These are phyloP conservation scores for Agelastica alni DNA, from an alignment of 2,888 invertebrate genomes.

Conservation along the genomic window DNA sequence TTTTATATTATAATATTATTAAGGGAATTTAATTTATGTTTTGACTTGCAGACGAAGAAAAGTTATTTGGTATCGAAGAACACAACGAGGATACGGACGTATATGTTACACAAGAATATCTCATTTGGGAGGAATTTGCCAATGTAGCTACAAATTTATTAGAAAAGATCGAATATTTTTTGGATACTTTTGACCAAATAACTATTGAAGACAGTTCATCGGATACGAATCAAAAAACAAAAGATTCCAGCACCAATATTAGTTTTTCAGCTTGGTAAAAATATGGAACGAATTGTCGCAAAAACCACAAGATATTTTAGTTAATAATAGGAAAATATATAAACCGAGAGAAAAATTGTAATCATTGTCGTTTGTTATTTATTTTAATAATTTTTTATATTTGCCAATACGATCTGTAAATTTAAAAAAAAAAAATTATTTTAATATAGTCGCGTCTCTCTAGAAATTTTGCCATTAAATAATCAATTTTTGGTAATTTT, in stretches of 20 bases:
- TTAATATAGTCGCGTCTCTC: no score
- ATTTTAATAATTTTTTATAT: no score
- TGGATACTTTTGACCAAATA: slow-evolving; percentile 53
- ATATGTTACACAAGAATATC: slow-evolving; percentile 53
- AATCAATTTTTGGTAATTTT: no score
- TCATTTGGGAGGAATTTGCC: slow-evolving; percentile 75
- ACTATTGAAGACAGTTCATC: slow-evolving; percentile 41
- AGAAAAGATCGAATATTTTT: slow-evolving; percentile 63
- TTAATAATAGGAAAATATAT: no score
- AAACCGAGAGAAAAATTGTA: no score
- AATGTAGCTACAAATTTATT: slow-evolving; percentile 74
- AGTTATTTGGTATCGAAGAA: slow-evolving; percentile 59
- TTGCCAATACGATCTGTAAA: no score
- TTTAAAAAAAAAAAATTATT: no score
- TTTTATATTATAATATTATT: no score
- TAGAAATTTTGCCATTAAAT: no score
- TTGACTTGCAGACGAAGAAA: slow-evolving; percentile 62
- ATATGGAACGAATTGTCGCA: background rate
- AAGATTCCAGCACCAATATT: slow-evolving; percentile 52
- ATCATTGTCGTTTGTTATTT: no score
- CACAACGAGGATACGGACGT: slow-evolving; percentile 51
- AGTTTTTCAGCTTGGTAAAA: slow-evolving; percentile 54
- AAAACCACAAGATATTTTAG: background rate
- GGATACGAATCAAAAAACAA: slow-evolving; percentile 28
- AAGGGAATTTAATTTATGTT: slow-evolving; percentile 9